Evolutionary conservation across 2,797 vertebrate genomes (phyloP), one percentile per base, ranked within the genome.

Genomic region (Synaphobranchus kaupii): DNA sequence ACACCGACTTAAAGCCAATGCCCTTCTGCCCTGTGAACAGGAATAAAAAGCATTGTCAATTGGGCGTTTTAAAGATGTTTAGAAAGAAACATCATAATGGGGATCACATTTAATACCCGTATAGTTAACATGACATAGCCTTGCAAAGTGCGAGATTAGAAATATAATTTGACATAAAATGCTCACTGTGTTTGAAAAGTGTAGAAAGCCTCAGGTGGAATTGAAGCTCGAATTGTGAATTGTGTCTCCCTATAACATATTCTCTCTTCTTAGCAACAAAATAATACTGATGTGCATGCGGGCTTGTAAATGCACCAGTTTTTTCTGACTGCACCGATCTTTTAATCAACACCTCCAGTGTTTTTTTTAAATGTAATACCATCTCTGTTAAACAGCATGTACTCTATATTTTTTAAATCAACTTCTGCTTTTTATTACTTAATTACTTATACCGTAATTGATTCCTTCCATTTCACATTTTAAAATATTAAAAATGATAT

Each of bases 1-100:
- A 97, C 84, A 97, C 96, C 0, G 96, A 97, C 91, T 97, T 97
- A 89, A 97, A 97, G 85, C 96, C 96, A 1, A 96, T 97, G 25
- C 96, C 96, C 84, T 97, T 97, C 90, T 97, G 96, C 20, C 96
- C 96, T 97, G 90, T 15, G 76, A 5, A 12, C 17, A 90, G 71
- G 25, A 54, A 52, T 1, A 83, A 47, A 50, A 78, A 44, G 39
- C 1, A 34, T n/a, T 48, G 44, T 81, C 44, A n/a, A 81, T n/a
- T 17, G 22, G 47, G 47, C 44, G 50, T 81, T 20, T 13, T 81
- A 25, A 20, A 0, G 4, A 39, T 39, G 4, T 76, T 39, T 76
- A 10, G 34, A 12, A 76, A 34, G 71, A 13, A 6, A 78, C 13
- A 78, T 44, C 73, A 78, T 47, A 78, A 9, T 78, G 34, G 0